A percentile compares a stretch with the other conserved stretches of the same genome.
Conservation (phyloP, 2,888 invertebrate species). For the Chrysodeixis includens region DNA sequence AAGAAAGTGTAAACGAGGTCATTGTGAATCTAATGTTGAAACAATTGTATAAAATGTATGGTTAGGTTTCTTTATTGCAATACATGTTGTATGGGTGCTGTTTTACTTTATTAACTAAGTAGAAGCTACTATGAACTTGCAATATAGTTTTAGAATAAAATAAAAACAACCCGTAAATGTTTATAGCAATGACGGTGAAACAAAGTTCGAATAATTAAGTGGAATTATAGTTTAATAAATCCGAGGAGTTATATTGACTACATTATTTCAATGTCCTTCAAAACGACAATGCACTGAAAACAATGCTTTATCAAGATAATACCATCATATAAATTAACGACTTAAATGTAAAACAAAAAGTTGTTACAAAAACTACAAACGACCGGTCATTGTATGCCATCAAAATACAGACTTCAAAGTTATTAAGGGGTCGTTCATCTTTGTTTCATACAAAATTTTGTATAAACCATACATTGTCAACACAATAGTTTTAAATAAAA, state of each 20-base stretch:
- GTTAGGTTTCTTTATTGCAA: background rate
- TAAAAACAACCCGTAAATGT: background rate
- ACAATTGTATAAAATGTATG: background rate
- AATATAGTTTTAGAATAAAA: background rate
- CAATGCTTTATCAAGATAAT: slow-evolving; percentile 5
- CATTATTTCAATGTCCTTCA: background rate
- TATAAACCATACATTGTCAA: background rate
- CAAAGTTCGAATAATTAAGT: background rate
- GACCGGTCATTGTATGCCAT: slow-evolving; percentile 31
- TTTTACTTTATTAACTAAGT: background rate
- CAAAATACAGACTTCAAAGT: background rate
- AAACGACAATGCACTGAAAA: background rate
- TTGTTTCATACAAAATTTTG: slow-evolving; percentile 3
- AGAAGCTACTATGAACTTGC: background rate
- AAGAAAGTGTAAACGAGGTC: slow-evolving; percentile 5
- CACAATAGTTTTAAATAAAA: background rate
- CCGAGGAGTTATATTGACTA: background rate
- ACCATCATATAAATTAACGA: slow-evolving; percentile 20
- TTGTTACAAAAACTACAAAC: slow-evolving; percentile 12
- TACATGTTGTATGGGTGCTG: background rate
- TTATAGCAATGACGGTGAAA: background rate
- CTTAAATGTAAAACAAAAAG: slow-evolving; percentile 8
- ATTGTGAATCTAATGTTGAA: background rate
- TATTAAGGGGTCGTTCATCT: slow-evolving; percentile 8
- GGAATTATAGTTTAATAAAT: background rate